Conservation (phyloP, 1,140 invertebrate genomes). For the Dinoponera quadriceps region DNA sequence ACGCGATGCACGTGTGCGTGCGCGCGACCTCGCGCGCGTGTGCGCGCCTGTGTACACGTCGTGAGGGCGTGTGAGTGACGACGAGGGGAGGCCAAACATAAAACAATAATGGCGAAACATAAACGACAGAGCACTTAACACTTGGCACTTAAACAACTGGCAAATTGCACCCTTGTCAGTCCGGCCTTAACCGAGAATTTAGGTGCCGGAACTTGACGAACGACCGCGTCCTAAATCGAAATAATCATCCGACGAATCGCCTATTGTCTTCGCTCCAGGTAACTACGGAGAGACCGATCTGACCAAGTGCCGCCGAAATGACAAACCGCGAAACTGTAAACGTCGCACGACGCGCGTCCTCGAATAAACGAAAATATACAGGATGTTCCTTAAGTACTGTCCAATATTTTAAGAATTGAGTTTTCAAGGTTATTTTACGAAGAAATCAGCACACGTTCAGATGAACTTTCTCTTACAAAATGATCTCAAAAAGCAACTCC, state of each 20-base stretch:
- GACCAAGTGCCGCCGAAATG: slow-evolving; percentile 19
- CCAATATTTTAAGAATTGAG: too few species aligned
- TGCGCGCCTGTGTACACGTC: slow-evolving; percentile 21
- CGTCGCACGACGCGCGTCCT: background rate
- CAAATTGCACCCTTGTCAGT: slow-evolving; percentile 86
- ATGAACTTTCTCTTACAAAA: too few species aligned
- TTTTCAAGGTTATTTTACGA: too few species aligned
- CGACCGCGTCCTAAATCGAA: slow-evolving; percentile 71
- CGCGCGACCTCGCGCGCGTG: background rate
- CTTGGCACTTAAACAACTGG: slow-evolving; percentile 86
- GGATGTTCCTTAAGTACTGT: too few species aligned
- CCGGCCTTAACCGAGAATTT: slow-evolving; percentile 83
- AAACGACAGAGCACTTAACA: slow-evolving; percentile 86
- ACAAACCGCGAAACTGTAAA: slow-evolving; percentile 21
- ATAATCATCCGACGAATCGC: slow-evolving; percentile 62
- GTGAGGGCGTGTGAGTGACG: slow-evolving; percentile 32
- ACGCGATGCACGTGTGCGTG: slow-evolving; percentile 57
- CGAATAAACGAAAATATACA: too few species aligned
- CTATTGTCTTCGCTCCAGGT: slow-evolving; percentile 40
- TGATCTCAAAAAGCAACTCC: too few species aligned
- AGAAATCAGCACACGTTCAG: too few species aligned
- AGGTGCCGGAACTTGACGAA: slow-evolving; percentile 81
- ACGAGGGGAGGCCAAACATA: slow-evolving; percentile 82
- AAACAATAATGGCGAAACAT: slow-evolving; percentile 86
- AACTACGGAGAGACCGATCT: slow-evolving; percentile 5